A percentile compares a stretch with the other conserved stretches of the same genome.
These are phyloP conservation scores for Nysson spinosus DNA, from an alignment of 2,888 invertebrate species.

Conservation along the genomic window DNA sequence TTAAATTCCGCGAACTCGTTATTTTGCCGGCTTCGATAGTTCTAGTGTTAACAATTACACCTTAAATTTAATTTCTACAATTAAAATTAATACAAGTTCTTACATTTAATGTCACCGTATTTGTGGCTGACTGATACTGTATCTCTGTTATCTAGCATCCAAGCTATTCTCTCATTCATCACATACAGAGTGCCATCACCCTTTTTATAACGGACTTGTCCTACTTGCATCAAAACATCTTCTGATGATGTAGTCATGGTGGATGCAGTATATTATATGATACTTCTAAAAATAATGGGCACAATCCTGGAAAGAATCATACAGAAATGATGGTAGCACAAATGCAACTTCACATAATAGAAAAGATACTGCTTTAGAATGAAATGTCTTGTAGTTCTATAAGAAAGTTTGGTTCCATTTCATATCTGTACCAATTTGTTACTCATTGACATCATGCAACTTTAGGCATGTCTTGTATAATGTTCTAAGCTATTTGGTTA, in stretches of 20 bases:
- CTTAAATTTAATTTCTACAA: slow-evolving; percentile 26
- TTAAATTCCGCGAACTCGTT: too few relatives aligned
- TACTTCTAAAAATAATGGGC: slow-evolving; percentile 56
- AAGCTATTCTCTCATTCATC: slow-evolving; percentile 96
- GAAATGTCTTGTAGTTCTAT: too few relatives aligned
- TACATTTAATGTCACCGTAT: slow-evolving; percentile 97
- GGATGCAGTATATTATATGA: slow-evolving; percentile 63
- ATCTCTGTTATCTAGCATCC: slow-evolving; percentile 96
- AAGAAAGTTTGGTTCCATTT: too few relatives aligned
- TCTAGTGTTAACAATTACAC: slow-evolving; percentile 45
- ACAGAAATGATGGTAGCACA: not conserved
- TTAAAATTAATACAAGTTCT: slow-evolving; percentile 74
- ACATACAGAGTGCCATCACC: slow-evolving; percentile 96
- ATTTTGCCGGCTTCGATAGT: slow-evolving; percentile 10
- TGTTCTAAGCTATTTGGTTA: too few relatives aligned
- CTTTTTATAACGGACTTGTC: slow-evolving; percentile 96
- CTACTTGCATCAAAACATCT: slow-evolving; percentile 95
- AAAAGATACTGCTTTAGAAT: too few relatives aligned
- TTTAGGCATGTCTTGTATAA: too few relatives aligned
- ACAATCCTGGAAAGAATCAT: slow-evolving; percentile 35
- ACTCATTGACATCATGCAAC: too few relatives aligned
- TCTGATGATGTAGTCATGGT: slow-evolving; percentile 93
- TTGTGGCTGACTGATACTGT: slow-evolving; percentile 95
- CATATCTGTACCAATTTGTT: too few relatives aligned
- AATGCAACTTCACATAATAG: not conserved